Percentiles rank a stretch among this genome's conserved stretches.
phyloP scores from a whole-genome alignment of 2,797 vertebrate genomes.

The Mormyrus proboscirostris region DNA sequence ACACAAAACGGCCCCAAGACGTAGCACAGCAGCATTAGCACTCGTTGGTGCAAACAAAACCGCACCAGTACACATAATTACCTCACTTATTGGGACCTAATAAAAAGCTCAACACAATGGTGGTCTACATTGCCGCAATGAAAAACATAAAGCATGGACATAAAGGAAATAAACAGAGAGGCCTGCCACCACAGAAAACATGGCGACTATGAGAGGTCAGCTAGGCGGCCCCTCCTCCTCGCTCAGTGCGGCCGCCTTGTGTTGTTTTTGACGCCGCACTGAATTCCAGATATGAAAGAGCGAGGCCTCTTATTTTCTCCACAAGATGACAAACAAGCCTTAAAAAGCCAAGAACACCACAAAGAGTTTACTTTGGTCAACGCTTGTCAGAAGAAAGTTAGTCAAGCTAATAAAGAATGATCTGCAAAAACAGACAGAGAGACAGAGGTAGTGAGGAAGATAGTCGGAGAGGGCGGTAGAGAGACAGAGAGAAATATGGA shows the following conservation, averaged over 20 bases:
- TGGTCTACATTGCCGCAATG: background rate
- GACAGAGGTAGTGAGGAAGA: background rate
- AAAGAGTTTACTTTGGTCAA: background rate
- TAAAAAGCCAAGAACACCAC: background rate
- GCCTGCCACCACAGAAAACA: background rate
- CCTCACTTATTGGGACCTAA: background rate
- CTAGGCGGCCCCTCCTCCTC: background rate
- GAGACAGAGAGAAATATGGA: background rate
- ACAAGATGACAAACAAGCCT: background rate
- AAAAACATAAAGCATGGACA: conserved; percentile 27
- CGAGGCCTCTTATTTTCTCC: background rate
- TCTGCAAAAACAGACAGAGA: background rate
- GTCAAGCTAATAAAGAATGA: conserved; percentile 8
- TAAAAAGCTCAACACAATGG: conserved; percentile 28
- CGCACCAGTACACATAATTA: conserved; percentile 6
- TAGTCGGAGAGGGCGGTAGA: conserved; percentile 12
- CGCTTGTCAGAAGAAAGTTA: background rate
- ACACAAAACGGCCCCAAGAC: background rate
- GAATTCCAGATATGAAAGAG: background rate
- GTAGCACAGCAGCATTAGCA: background rate
- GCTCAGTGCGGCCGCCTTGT: background rate
- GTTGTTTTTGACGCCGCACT: background rate
- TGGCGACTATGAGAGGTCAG: background rate
- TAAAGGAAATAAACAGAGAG: background rate
- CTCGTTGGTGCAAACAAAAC: background rate